phyloP scores from a whole-genome alignment of 2,113 vertebrate genomes.

The Limnothrissa miodon region DNA sequence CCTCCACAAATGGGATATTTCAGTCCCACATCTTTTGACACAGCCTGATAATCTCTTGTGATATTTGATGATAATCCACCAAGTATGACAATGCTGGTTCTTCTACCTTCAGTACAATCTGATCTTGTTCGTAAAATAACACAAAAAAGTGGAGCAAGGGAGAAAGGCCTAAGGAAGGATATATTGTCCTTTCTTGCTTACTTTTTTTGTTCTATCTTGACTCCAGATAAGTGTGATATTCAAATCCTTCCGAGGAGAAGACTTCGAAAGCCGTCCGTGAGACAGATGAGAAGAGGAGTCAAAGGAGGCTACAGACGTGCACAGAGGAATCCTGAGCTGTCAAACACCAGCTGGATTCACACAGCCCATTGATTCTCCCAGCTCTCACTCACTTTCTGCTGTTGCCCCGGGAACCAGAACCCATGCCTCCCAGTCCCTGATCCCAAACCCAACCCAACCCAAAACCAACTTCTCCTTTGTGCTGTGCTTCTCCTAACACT shows the following conservation, averaged over 20 bases:
- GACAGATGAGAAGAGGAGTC: background rate
- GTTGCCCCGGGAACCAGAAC: too few species aligned
- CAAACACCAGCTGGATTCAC: constrained; percentile 15
- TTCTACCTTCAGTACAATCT: background rate
- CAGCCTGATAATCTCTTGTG: background rate
- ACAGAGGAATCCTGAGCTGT: background rate
- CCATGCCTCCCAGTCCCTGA: background rate
- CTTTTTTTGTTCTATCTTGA: too few species aligned
- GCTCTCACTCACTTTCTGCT: background rate
- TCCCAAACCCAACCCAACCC: too few species aligned
- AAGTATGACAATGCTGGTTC: background rate
- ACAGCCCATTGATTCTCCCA: background rate
- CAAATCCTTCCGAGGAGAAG: background rate
- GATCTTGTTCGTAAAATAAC: background rate
- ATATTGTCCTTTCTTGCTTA: background rate
- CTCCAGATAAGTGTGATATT: background rate
- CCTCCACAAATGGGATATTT: background rate
- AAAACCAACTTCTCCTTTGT: background rate
- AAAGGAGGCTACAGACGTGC: background rate
- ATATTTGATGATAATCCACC: constrained; percentile 16
- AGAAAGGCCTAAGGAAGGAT: background rate
- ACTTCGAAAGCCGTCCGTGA: background rate
- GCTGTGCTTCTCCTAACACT: background rate
- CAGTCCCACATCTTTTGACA: constrained; percentile 2
- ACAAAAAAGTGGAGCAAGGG: background rate